Percentiles rank a stretch among this genome's conserved stretches.
Conservation (phyloP, 2,797 vertebrate species). For the Sebastes dallii region DNA sequence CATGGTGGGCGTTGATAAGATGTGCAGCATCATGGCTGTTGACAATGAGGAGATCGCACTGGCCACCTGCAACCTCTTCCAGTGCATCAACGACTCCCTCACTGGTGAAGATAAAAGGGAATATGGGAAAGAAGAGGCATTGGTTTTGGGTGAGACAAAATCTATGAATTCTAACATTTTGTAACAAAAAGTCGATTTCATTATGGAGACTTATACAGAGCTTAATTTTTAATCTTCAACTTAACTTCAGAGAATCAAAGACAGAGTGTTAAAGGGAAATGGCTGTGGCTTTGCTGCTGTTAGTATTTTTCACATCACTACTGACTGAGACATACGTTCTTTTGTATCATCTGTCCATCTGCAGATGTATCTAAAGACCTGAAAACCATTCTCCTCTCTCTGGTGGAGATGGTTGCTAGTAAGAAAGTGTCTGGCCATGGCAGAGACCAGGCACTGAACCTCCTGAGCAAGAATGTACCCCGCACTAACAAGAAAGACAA, state of each 20-base stretch:
- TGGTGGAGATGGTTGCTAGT: conserved; percentile 91
- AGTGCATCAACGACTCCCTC: conserved; percentile 90
- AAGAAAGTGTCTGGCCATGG: conserved; percentile 94
- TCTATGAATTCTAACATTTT: background rate
- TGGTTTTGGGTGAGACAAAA: conserved; percentile 87
- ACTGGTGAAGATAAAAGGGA: conserved; percentile 87
- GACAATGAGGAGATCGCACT: conserved; percentile 91
- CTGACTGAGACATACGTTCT: background rate
- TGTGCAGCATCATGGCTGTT: conserved; percentile 92
- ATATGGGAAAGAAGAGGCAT: conserved; percentile 91
- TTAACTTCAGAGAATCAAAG: background rate
- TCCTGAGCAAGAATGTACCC: conserved; percentile 93
- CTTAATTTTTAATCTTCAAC: background rate
- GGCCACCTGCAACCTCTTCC: conserved; percentile 91
- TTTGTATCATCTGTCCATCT: background rate
- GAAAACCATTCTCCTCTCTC: conserved; percentile 86
- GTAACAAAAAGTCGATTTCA: background rate
- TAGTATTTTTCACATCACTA: background rate
- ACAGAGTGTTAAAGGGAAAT: background rate
- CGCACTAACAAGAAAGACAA: conserved; percentile 83
- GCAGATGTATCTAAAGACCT: conserved; percentile 91
- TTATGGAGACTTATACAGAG: background rate
- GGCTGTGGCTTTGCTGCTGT: background rate
- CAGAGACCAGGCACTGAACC: conserved; percentile 93
- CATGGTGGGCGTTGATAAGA: conserved; percentile 84